phyloP scores from a whole-genome alignment of 2,888 invertebrate species.

The Dasypogon diadema region DNA sequence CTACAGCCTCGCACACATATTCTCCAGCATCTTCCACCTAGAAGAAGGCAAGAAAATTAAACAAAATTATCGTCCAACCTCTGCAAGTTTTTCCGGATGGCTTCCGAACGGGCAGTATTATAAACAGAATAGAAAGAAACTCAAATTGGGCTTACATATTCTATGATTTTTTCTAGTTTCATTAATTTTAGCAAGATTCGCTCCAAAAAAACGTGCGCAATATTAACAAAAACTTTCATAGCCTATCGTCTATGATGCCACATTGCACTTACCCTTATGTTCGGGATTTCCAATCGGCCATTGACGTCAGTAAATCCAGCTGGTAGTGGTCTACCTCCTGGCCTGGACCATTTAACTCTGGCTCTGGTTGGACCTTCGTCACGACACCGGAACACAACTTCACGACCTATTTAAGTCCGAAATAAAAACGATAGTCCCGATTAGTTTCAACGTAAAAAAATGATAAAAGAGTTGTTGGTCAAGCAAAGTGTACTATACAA shows the following conservation, averaged over 20 bases:
- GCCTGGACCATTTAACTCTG: constrained; percentile 80
- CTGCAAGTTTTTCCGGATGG: no score
- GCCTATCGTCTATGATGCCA: neutral
- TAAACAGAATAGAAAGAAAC: no score
- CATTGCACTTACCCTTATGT: constrained; percentile 73
- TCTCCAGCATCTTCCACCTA: constrained; percentile 81
- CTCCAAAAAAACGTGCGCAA: no score
- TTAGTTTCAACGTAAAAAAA: neutral
- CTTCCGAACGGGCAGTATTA: no score
- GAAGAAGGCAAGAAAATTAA: constrained; percentile 1
- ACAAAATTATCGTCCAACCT: no score
- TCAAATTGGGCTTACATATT: no score
- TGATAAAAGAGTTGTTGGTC: neutral
- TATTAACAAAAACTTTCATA: no score
- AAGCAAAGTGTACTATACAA: constrained; percentile 11
- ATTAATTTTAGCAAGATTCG: no score
- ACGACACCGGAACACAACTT: constrained; percentile 93
- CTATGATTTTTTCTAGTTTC: no score
- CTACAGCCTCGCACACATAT: constrained; percentile 86
- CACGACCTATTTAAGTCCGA: constrained; percentile 75
- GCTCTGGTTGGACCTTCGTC: constrained; percentile 87
- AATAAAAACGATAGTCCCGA: neutral
- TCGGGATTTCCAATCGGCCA: constrained; percentile 88
- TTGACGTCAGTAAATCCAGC: constrained; percentile 79
- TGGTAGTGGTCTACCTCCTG: constrained; percentile 79